Conservation (phyloP, 2,888 invertebrate species). For the Archips crataeganus region DNA sequence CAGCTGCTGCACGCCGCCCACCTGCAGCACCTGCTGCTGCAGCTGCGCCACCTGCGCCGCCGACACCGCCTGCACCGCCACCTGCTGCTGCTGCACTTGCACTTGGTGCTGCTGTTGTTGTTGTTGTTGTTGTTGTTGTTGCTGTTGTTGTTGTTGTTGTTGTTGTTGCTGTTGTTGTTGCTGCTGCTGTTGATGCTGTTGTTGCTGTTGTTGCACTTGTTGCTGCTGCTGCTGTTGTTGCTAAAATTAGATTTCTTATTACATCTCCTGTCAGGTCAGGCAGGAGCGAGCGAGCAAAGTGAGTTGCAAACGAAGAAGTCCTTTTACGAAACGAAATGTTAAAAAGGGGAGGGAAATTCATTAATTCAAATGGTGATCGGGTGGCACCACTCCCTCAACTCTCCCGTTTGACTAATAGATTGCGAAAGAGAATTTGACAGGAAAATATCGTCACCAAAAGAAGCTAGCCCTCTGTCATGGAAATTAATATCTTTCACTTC, state of each 20-base stretch:
- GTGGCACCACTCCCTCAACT: too few relatives aligned
- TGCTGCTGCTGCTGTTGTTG: constrained; percentile 45
- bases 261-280: neutral
- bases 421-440: too few relatives aligned
- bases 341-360: too few relatives aligned
- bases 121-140: constrained; percentile 57
- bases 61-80: constrained; percentile 44
- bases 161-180: constrained; percentile 55
- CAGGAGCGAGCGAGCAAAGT: too few relatives aligned
- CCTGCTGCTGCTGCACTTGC: constrained; percentile 50
- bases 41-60: constrained; percentile 45
- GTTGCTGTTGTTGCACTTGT: neutral
- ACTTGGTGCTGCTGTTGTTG: constrained; percentile 55
- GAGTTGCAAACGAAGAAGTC: too few relatives aligned
- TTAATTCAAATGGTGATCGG: too few relatives aligned
- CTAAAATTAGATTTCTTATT: neutral
- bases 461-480: too few relatives aligned
- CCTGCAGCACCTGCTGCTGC: constrained; percentile 75
- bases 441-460: too few relatives aligned
- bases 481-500: too few relatives aligned
- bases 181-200: constrained; percentile 51
- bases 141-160: constrained; percentile 57
- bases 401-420: too few relatives aligned
- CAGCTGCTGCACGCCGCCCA: constrained; percentile 77
- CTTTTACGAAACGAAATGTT: too few relatives aligned